A percentile compares a stretch with the other conserved stretches of the same genome.
phyloP scores from a whole-genome alignment of 2,113 vertebrate genomes.

The Glaucidium brasilianum region DNA sequence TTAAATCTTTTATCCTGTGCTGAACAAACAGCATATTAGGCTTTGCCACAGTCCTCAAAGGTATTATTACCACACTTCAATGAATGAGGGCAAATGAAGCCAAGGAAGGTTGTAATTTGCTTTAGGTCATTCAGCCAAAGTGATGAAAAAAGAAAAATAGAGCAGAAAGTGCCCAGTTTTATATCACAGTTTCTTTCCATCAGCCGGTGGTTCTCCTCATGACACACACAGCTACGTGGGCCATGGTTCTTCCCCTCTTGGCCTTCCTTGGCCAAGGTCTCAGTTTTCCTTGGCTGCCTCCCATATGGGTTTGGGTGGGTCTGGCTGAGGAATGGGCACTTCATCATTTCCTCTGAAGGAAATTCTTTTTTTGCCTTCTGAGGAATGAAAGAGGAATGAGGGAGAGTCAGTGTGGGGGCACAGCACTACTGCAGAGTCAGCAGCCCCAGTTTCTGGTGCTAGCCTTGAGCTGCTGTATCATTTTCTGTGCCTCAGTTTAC shows the following conservation, averaged over 20 bases:
- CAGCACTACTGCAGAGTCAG: background rate
- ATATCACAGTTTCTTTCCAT: background rate
- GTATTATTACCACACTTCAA: background rate
- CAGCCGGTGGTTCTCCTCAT: background rate
- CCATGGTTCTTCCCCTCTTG: too few relatives aligned
- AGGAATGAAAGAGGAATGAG: background rate
- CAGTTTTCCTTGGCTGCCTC: background rate
- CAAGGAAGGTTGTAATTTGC: background rate
- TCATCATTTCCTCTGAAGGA: background rate
- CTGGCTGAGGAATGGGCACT: background rate
- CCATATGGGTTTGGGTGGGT: background rate
- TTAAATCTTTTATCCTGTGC: background rate
- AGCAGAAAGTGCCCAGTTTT: background rate
- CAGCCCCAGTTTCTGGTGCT: background rate
- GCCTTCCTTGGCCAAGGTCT: background rate
- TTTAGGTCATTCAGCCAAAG: background rate
- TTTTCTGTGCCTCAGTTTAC: background rate
- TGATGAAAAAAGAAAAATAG: background rate
- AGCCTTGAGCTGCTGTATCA: background rate
- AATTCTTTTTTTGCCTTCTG: background rate
- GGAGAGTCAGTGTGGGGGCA: accelerated
- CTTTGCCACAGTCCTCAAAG: background rate
- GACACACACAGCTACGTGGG: accelerated
- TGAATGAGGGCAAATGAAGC: background rate
- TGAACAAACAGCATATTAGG: background rate